Conservation (phyloP, 2,113 vertebrate species). For the Vicugna pacos region DNA sequence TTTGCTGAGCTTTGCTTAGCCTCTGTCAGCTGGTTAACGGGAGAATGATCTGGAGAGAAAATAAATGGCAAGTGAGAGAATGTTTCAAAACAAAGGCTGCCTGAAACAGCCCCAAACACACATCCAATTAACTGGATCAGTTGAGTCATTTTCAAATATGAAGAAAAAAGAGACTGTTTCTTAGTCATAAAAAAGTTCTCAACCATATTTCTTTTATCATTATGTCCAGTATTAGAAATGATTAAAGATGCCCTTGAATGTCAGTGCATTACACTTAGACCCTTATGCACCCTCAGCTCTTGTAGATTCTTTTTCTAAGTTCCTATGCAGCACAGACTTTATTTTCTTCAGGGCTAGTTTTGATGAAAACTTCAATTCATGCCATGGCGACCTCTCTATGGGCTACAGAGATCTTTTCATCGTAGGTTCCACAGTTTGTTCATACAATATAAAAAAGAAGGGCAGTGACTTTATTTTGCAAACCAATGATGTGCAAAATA, state of each 20-base stretch:
- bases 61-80: not conserved
- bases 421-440: not conserved
- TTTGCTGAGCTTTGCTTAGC: not conserved
- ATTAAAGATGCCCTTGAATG: not conserved
- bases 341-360: not conserved
- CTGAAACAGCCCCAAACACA: conserved; percentile 23
- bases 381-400: not conserved
- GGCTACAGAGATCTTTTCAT: not conserved
- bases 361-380: not conserved
- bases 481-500: conserved; percentile 25
- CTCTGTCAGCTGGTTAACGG: conserved; percentile 14
- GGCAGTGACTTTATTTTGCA: conserved; percentile 2
- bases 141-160: not conserved
- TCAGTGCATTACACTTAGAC: not conserved
- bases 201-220: not conserved
- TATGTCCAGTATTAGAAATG: conserved; percentile 7
- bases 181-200: not conserved
- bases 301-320: not conserved
- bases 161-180: conserved; percentile 25
- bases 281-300: not conserved
- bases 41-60: conserved; percentile 59
- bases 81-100: conserved; percentile 62
- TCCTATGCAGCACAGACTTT: not conserved
- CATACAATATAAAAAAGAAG: conserved; percentile 10
- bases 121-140: not conserved